phyloP scores from a whole-genome alignment of 2,113 vertebrate genomes.

The Trichomycterus rosablanca region DNA sequence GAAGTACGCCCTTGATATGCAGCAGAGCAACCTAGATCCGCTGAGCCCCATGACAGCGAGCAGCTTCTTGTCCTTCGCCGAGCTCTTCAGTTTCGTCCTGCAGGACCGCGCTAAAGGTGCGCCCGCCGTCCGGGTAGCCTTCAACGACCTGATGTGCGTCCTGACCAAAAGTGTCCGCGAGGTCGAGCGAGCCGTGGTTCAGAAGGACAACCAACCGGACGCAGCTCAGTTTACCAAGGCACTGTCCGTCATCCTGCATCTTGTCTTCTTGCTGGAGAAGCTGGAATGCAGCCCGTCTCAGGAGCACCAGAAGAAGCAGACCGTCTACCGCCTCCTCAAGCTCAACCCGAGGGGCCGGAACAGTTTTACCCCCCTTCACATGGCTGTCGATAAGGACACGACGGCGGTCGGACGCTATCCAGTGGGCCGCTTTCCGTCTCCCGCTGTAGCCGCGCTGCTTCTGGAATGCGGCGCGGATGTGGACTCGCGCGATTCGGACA shows the following conservation, averaged over 20 bases:
- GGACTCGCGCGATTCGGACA: constrained; percentile 86
- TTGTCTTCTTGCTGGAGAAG: constrained; percentile 86
- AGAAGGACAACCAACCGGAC: constrained; percentile 78
- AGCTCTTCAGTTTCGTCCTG: constrained; percentile 92
- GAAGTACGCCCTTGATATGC: constrained; percentile 95
- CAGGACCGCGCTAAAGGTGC: constrained; percentile 88
- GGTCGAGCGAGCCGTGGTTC: constrained; percentile 83
- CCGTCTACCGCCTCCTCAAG: constrained; percentile 85
- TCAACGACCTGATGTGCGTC: constrained; percentile 88
- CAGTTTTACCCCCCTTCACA: constrained; percentile 85
- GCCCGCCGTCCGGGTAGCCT: constrained; percentile 78
- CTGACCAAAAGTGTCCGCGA: constrained; percentile 88
- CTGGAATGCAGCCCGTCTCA: constrained; percentile 79
- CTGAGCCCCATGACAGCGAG: constrained; percentile 94
- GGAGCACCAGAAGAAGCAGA: constrained; percentile 88
- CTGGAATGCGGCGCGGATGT: constrained; percentile 88
- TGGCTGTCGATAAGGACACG: constrained; percentile 90
- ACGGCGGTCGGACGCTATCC: constrained; percentile 88
- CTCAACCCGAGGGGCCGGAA: constrained; percentile 81
- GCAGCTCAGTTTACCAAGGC: constrained; percentile 87
- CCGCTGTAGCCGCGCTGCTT: constrained; percentile 78
- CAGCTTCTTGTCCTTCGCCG: constrained; percentile 91
- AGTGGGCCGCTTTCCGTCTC: constrained; percentile 86
- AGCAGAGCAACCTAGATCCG: constrained; percentile 88
- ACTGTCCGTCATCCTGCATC: constrained; percentile 86